phyloP scores from a whole-genome alignment of 37 sponge, comb jelly and placozoan species.

The Geodia barretti region DNA sequence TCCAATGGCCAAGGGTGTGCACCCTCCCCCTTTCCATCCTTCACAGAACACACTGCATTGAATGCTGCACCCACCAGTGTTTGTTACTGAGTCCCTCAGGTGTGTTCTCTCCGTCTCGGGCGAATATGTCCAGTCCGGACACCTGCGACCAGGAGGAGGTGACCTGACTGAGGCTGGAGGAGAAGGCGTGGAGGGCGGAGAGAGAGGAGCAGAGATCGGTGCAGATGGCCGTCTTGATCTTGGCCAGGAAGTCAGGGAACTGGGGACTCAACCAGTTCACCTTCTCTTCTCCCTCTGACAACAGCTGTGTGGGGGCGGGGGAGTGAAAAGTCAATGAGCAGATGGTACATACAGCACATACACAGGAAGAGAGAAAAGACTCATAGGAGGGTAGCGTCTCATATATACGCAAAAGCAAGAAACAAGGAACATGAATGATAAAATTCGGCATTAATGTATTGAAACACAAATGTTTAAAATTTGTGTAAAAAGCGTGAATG shows the following conservation, averaged over 20 bases:
- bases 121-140: conserved; percentile 46
- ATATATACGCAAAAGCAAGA: no score
- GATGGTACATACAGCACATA: no score
- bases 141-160: conserved; percentile 25
- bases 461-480: no score
- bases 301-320: conserved; percentile 13
- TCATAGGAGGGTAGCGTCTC: no score
- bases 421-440: no score
- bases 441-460: no score
- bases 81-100: conserved; percentile 28
- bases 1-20: no score
- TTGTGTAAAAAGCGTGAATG: no score
- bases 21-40: no score
- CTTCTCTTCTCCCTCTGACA: conserved; percentile 16
- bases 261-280: conserved; percentile 41
- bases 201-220: conserved; percentile 39
- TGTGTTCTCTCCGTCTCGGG: not conserved
- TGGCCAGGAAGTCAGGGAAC: conserved; percentile 55
- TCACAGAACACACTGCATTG: no score
- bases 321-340: no score
- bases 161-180: not conserved
- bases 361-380: no score
- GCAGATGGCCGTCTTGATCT: conserved; percentile 13
- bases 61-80: conserved; percentile 52
- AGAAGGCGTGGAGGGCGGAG: conserved; percentile 14